Evolutionary conservation across 2,888 invertebrate species (phyloP).

Genomic region (Apamea epomidion): DNA sequence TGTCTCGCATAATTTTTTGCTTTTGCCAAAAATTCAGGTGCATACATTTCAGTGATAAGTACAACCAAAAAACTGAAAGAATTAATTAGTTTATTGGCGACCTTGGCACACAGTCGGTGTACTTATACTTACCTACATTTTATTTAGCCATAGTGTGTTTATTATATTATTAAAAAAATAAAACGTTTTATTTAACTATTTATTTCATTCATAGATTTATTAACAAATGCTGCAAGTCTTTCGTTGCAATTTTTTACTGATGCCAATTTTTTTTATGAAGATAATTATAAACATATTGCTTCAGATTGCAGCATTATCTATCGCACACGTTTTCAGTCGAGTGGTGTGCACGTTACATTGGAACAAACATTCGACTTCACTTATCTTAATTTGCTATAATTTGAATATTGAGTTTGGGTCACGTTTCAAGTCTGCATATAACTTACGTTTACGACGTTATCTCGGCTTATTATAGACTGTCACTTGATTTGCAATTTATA

Average conservation of each 20-base stretch:
- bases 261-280: neutral
- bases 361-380: constrained; percentile 22
- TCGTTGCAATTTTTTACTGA: constrained; percentile 6
- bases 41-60: neutral
- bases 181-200: neutral
- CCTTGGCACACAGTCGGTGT: neutral
- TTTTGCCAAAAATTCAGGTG: neutral
- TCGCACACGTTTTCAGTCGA: constrained; percentile 34
- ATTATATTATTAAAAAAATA: neutral
- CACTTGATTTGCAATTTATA: constrained; percentile 5
- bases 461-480: constrained; percentile 4
- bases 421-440: constrained; percentile 35
- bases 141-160: neutral
- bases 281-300: constrained; percentile 19
- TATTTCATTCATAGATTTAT: neutral
- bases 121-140: neutral
- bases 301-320: constrained; percentile 32
- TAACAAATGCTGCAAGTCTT: neutral
- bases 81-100: neutral
- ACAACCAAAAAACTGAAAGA: neutral
- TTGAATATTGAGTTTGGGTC: constrained; percentile 23
- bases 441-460: constrained; percentile 23
- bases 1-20: neutral
- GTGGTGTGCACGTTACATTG: constrained; percentile 25
- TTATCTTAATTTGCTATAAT: constrained; percentile 42